Conservation (phyloP, 2,888 invertebrate species). For the Scaeva pyrastri region DNA sequence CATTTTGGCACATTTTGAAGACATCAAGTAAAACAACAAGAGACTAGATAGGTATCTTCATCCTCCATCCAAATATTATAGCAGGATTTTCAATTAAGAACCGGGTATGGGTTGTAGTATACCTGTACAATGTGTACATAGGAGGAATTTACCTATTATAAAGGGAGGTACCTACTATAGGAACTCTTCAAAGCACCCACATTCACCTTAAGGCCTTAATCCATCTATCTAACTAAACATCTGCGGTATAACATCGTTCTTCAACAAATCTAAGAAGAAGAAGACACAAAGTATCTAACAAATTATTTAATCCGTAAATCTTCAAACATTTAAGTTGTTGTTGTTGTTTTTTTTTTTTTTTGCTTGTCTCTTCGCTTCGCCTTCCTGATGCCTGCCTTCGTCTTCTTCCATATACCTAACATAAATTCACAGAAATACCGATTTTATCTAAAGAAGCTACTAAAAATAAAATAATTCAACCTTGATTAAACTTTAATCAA, state of each 20-base stretch:
- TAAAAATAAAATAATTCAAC: conserved; percentile 69
- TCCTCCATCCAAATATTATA: too few species aligned
- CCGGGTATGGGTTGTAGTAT: neutral
- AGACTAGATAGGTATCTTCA: neutral
- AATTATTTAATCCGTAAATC: conserved; percentile 73
- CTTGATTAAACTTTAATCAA: conserved; percentile 42
- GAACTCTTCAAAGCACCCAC: neutral
- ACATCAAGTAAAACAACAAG: neutral
- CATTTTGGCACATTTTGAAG: conserved; percentile 8
- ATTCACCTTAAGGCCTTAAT: neutral
- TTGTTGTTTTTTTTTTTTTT: neutral
- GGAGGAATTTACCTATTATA: too few species aligned
- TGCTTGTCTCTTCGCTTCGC: neutral
- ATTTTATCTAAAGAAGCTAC: conserved; percentile 27
- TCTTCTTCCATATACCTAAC: neutral
- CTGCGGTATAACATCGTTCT: neutral
- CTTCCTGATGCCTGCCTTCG: neutral
- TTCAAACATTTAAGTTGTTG: conserved; percentile 48
- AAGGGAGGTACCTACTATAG: neutral
- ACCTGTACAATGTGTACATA: too few species aligned
- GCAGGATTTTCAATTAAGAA: conserved; percentile 18
- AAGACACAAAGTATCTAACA: conserved; percentile 47
- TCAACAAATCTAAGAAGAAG: neutral
- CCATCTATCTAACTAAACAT: conserved; percentile 25
- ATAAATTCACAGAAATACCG: neutral